Conservation (phyloP, 1,140 invertebrate species). For the Centruroides sculpturatus region DNA sequence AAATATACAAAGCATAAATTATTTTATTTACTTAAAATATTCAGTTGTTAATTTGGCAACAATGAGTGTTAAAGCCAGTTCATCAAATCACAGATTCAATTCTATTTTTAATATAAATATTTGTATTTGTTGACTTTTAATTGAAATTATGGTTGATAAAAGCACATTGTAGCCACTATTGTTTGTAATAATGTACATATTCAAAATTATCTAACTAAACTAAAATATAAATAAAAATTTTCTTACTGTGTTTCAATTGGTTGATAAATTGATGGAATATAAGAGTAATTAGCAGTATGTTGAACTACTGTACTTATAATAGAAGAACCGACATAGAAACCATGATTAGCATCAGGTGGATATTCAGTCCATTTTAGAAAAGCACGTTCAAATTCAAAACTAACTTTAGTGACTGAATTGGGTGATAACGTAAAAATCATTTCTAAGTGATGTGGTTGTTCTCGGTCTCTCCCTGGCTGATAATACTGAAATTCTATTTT, state of each 20-base stretch:
- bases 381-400: conserved; percentile 80
- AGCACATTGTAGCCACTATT: too few species aligned
- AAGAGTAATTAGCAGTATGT: not conserved
- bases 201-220: too few species aligned
- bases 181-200: too few species aligned
- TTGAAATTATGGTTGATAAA: too few species aligned
- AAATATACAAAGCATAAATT: too few species aligned
- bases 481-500: conserved; percentile 35
- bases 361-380: conserved; percentile 98
- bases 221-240: not conserved
- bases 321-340: conserved; percentile 81
- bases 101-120: too few species aligned
- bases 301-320: conserved; percentile 44
- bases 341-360: conserved; percentile 97
- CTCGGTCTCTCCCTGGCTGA: conserved; percentile 66
- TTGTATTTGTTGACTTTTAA: too few species aligned
- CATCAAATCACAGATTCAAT: too few species aligned
- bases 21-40: too few species aligned
- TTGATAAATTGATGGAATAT: not conserved
- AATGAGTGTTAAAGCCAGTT: too few species aligned
- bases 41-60: too few species aligned
- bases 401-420: conserved; percentile 61
- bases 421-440: conserved; percentile 62
- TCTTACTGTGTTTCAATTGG: not conserved
- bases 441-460: conserved; percentile 78